Evolutionary conservation across 2,113 vertebrate genomes (phyloP).

Genomic region (Stictonetta naevosa): DNA sequence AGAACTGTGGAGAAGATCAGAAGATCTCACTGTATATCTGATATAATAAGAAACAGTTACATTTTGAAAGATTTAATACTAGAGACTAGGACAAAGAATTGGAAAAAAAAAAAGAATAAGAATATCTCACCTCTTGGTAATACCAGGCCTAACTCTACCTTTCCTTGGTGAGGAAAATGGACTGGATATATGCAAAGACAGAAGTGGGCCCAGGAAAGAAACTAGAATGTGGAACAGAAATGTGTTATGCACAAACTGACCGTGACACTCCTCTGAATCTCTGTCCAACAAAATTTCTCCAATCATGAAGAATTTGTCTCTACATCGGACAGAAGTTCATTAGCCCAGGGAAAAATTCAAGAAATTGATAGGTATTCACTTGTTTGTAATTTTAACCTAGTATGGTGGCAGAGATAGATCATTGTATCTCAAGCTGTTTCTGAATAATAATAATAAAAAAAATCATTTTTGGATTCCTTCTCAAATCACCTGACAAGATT

Average conservation of each 20-base stretch:
- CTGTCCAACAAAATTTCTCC: neutral
- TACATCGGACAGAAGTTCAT: neutral
- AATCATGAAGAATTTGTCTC: neutral
- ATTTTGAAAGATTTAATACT: slow-evolving; percentile 24
- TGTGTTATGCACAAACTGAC: neutral
- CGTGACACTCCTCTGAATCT: neutral
- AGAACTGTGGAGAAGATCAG: slow-evolving; percentile 54
- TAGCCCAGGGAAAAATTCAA: neutral
- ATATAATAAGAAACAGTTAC: slow-evolving; percentile 60
- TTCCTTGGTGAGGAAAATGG: neutral
- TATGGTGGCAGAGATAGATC: neutral
- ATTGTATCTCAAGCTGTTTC: neutral
- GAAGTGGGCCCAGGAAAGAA: neutral
- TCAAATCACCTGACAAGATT: neutral
- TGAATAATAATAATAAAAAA: neutral
- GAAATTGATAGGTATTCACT: neutral
- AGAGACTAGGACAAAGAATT: neutral
- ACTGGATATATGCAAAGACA: neutral
- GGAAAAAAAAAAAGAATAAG: neutral
- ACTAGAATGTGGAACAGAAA: neutral
- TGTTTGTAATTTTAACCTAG: neutral
- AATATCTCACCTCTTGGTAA: neutral
- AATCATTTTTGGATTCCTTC: neutral
- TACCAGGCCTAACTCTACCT: neutral
- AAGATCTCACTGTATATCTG: slow-evolving; percentile 40